Evolutionary conservation across 2,797 vertebrate species (phyloP), one percentile per base, ranked within the genome.

Genomic region (Gadopsis marmoratus): DNA sequence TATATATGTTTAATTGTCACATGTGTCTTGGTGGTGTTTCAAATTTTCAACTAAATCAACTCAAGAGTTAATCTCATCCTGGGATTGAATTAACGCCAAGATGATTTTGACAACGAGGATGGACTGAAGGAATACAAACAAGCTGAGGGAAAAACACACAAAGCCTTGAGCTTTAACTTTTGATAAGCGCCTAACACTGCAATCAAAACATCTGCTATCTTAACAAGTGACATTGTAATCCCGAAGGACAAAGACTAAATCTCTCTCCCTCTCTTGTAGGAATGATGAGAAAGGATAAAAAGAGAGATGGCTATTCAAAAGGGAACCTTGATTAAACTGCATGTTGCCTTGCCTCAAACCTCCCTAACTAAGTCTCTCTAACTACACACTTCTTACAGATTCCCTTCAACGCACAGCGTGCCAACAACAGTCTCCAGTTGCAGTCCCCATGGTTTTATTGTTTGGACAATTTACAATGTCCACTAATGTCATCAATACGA

Each of bases 181-280:
- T 91, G 94, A 95, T 96, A 95, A 96, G 92, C 91, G 67, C 79
- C 90, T 82, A 92, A 93, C 85, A 86, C 89, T 82, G 91, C 91
- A 95, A 95, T 96, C 94, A 93, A 94, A 94, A 95, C 94, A 95
- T 94, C 94, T 94, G 95, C 90, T 94, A 95, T 95, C 95, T 95
- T 93, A 95, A 95, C 95, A 95, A 95, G 95, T 95, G 94, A 96
- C 94, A 95, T 95, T 95, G 93, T 96, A 95, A 96, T 95, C 95
- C 94, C 65, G 56, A 90, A 91, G 93, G 94, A 96, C 95, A 95
- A 95, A 96, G 93, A 90, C 89, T 91, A 92, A 93, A 95, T 95
- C 94, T 94, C 80, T 84, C 78, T 74, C 41, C 72, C 31, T 81
- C 88, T 87, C 87, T 89, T 90, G 86, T 89, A 81, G 88, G 88